Percentiles rank a stretch among this genome's conserved stretches.
These are phyloP conservation scores for Mohoua ochrocephala DNA, from an alignment of 2,113 vertebrate genomes.

Conservation along the genomic window DNA sequence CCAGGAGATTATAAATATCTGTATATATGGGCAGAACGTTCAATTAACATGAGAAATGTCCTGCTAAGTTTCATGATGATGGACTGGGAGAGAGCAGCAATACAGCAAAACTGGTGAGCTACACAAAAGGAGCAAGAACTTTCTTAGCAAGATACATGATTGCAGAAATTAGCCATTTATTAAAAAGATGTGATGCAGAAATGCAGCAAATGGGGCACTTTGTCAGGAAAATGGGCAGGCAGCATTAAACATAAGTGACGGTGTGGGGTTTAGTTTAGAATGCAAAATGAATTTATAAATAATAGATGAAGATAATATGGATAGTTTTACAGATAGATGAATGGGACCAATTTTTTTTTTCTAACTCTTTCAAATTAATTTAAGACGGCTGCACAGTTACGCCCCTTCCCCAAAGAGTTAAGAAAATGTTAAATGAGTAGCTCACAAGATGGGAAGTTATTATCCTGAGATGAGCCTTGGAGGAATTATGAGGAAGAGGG, in stretches of 20 bases:
- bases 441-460: background rate
- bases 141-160: background rate
- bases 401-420: background rate
- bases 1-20: constrained; percentile 8
- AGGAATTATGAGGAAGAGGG: background rate
- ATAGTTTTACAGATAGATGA: background rate
- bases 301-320: background rate
- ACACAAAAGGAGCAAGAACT: background rate
- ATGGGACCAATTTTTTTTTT: background rate
- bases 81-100: background rate
- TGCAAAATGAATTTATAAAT: background rate
- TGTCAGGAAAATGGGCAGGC: background rate
- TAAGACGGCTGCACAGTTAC: background rate
- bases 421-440: background rate
- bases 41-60: constrained; percentile 24
- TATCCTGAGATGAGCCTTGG: background rate
- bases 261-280: background rate
- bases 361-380: background rate
- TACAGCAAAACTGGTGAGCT: background rate
- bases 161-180: background rate
- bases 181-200: background rate
- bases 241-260: background rate
- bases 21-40: background rate
- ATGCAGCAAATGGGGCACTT: background rate
- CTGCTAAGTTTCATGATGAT: background rate